Evolutionary conservation across 2,797 vertebrate genomes (phyloP).

Genomic region (Poliocrania exsul): DNA sequence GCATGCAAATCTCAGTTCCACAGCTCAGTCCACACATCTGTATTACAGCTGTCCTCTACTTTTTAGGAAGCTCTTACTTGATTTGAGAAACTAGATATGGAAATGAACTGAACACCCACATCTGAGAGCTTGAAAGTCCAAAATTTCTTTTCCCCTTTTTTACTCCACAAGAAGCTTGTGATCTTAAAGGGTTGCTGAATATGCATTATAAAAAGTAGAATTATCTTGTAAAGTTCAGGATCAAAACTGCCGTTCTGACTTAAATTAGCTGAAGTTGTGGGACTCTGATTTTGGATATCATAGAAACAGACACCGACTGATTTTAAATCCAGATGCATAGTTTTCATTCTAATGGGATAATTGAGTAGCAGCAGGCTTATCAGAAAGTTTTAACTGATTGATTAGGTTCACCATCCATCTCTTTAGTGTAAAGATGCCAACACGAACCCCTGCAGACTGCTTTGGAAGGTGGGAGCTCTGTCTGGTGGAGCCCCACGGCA

Average conservation of each 20-base stretch:
- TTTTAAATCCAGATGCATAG: neutral
- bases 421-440: neutral
- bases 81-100: neutral
- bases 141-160: neutral
- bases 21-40: neutral
- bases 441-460: neutral
- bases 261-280: neutral
- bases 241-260: neutral
- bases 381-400: neutral
- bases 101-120: neutral
- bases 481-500: neutral
- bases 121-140: neutral
- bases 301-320: neutral
- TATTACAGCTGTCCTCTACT: neutral
- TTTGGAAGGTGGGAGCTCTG: neutral
- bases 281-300: neutral
- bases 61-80: slow-evolving; percentile 12
- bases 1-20: neutral
- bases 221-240: neutral
- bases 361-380: neutral
- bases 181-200: neutral
- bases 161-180: neutral
- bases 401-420: neutral
- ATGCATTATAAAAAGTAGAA: neutral
- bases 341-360: neutral